These are phyloP conservation scores for Ornithoptera priamus DNA, from an alignment of 2,888 invertebrate genomes.

Conservation along the genomic window DNA sequence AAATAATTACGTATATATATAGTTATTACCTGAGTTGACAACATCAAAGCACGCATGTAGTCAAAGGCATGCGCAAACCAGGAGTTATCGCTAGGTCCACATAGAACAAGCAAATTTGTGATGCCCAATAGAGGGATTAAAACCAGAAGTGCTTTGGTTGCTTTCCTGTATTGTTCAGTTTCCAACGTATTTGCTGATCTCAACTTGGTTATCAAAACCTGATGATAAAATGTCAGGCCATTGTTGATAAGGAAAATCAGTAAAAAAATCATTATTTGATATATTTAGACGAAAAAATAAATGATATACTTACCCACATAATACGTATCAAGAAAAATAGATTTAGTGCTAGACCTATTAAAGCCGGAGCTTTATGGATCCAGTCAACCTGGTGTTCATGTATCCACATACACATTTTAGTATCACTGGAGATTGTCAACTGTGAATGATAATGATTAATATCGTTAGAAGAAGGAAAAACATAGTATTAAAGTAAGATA, in stretches of 20 bases:
- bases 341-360: slow-evolving; percentile 90
- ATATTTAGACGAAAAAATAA: too few species aligned
- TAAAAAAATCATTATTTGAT: too few species aligned
- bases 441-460: slow-evolving; percentile 34
- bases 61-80: slow-evolving; percentile 87
- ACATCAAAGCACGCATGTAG: slow-evolving; percentile 88
- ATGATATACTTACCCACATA: slow-evolving; percentile 88
- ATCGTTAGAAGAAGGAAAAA: neutral
- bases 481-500: neutral
- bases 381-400: slow-evolving; percentile 89
- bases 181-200: slow-evolving; percentile 94
- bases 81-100: slow-evolving; percentile 88
- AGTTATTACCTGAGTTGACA: slow-evolving; percentile 91
- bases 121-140: slow-evolving; percentile 96
- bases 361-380: slow-evolving; percentile 92
- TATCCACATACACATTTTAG: slow-evolving; percentile 89
- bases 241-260: too few species aligned
- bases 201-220: slow-evolving; percentile 96
- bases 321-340: slow-evolving; percentile 90
- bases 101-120: slow-evolving; percentile 92
- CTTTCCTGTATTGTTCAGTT: slow-evolving; percentile 94
- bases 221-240: slow-evolving; percentile 34
- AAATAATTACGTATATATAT: neutral
- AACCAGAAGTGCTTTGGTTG: slow-evolving; percentile 93
- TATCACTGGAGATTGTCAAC: slow-evolving; percentile 61